phyloP scores from a whole-genome alignment of 2,797 vertebrate genomes.

The Harpagifer antarcticus region DNA sequence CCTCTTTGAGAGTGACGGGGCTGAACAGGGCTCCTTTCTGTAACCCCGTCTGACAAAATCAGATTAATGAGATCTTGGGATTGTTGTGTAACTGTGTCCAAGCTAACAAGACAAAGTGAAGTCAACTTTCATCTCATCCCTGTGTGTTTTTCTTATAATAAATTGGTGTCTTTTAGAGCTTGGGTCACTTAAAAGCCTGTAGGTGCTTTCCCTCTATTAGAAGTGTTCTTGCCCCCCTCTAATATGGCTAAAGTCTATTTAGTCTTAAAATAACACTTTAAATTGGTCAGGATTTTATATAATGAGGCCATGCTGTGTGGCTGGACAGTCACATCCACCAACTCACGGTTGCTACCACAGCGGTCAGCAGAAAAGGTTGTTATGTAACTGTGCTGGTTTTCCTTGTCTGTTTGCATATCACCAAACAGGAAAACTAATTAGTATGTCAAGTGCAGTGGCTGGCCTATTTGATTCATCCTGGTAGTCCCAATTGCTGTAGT shows the following conservation, averaged over 20 bases:
- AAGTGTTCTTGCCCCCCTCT: neutral
- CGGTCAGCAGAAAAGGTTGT: conserved; percentile 53
- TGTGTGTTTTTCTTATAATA: conserved; percentile 1
- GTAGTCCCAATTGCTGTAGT: neutral
- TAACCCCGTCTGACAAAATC: conserved; percentile 50
- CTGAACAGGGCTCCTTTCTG: conserved; percentile 5
- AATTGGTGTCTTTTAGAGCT: neutral
- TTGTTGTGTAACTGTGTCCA: conserved; percentile 44
- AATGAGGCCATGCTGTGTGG: conserved; percentile 32
- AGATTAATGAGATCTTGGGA: conserved; percentile 46
- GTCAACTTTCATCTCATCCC: conserved; percentile 5
- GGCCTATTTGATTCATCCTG: conserved; percentile 10
- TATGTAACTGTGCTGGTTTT: conserved; percentile 65
- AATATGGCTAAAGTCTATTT: neutral
- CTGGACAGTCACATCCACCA: conserved; percentile 46
- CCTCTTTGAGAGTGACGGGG: neutral
- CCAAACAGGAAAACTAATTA: conserved; percentile 33
- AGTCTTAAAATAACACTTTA: neutral
- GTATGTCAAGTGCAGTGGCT: conserved; percentile 9
- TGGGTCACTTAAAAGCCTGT: neutral
- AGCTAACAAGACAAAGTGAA: conserved; percentile 34
- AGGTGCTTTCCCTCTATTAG: neutral
- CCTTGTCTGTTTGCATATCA: conserved; percentile 40
- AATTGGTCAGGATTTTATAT: conserved; percentile 46
- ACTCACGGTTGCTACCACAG: conserved; percentile 38